phyloP scores from a whole-genome alignment of 1,140 invertebrate species.

The Drosophila kohkoa region DNA sequence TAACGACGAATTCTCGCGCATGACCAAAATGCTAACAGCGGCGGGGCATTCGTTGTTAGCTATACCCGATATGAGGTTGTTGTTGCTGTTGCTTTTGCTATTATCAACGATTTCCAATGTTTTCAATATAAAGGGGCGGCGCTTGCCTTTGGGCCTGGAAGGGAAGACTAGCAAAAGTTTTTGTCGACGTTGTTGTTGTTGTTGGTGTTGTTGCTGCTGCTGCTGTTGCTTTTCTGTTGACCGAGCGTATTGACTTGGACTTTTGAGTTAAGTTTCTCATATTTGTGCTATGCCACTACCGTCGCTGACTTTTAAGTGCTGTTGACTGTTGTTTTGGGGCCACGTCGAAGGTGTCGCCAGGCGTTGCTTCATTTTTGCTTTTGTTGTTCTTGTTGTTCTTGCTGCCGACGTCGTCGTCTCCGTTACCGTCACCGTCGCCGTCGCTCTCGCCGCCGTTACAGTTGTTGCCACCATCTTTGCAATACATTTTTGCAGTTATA shows the following conservation, averaged over 20 bases:
- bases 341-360: constrained; percentile 77
- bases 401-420: constrained; percentile 22
- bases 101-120: constrained; percentile 80
- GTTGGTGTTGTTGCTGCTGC: constrained; percentile 33
- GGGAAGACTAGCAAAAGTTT: constrained; percentile 22
- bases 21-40: constrained; percentile 51
- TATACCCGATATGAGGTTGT: not conserved
- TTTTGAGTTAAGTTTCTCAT: constrained; percentile 83
- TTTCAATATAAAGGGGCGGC: constrained; percentile 82
- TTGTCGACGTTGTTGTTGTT: constrained; percentile 34
- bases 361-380: constrained; percentile 60
- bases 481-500: constrained; percentile 46
- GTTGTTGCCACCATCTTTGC: constrained; percentile 24
- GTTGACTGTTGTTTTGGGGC: constrained; percentile 82
- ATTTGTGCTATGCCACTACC: constrained; percentile 71
- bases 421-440: constrained; percentile 19
- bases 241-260: constrained; percentile 82
- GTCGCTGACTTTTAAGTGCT: constrained; percentile 77
- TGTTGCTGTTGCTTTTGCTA: constrained; percentile 38
- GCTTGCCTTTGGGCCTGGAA: constrained; percentile 66
- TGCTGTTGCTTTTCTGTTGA: constrained; percentile 64
- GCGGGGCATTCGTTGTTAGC: constrained; percentile 24
- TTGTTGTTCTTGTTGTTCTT: constrained; percentile 23
- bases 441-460: constrained; percentile 21
- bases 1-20: constrained; percentile 62